Evolutionary conservation across 2,888 invertebrate species (phyloP).

Genomic region (Clanis bilineata): DNA sequence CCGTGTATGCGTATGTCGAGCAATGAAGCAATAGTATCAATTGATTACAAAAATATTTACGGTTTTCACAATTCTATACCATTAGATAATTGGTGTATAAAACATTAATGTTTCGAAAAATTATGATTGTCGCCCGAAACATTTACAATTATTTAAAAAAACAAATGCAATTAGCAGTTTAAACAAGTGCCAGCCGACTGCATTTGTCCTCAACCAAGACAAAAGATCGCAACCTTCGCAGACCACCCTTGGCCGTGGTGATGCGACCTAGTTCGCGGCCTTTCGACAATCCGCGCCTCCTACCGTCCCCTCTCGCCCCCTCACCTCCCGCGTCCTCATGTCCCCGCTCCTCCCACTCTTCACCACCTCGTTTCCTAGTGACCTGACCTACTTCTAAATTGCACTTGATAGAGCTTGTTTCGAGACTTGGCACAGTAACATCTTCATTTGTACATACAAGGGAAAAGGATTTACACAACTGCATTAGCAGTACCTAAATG

Average conservation of each 20-base stretch:
- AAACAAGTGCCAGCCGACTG: conserved; percentile 10
- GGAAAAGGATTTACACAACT: neutral
- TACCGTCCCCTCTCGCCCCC: neutral
- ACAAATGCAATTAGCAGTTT: neutral
- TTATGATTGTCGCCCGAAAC: neutral
- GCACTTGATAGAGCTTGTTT: conserved; percentile 47
- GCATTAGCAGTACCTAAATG: neutral
- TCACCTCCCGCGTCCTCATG: neutral
- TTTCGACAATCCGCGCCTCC: conserved; percentile 35
- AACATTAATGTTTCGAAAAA: too few relatives aligned
- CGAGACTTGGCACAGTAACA: neutral
- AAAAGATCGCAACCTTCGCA: conserved; percentile 71
- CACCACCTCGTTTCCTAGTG: conserved; percentile 49
- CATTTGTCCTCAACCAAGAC: conserved; percentile 45
- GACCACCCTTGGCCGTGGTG: conserved; percentile 79
- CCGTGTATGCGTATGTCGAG: too few relatives aligned
- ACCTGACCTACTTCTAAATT: conserved; percentile 70
- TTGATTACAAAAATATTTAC: too few relatives aligned
- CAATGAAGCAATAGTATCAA: too few relatives aligned
- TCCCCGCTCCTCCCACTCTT: conserved; percentile 31
- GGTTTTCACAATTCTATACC: too few relatives aligned
- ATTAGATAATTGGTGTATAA: too few relatives aligned
- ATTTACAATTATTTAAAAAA: neutral
- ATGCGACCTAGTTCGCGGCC: conserved; percentile 67
- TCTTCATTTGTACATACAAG: neutral